Conservation (phyloP, 2,113 vertebrate species). For the Charadrius vociferus region DNA sequence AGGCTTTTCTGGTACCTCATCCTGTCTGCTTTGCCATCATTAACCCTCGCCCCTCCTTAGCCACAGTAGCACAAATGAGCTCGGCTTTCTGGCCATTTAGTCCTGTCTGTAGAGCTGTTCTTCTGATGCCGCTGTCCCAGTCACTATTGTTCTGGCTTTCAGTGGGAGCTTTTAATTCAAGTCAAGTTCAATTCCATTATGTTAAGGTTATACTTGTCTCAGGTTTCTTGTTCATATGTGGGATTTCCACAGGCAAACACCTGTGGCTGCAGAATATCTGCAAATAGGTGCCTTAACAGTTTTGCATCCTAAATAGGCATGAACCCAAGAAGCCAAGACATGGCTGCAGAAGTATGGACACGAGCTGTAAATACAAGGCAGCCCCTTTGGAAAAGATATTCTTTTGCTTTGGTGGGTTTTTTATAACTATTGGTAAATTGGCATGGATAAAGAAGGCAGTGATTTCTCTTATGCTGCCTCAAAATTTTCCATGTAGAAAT, state of each 20-base stretch:
- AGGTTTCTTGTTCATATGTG: not conserved
- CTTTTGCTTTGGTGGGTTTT: not conserved
- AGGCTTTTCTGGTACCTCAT: not conserved
- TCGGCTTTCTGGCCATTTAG: not conserved
- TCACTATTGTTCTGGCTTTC: not conserved
- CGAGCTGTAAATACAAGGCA: not conserved
- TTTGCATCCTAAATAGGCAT: not conserved
- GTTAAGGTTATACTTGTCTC: not conserved
- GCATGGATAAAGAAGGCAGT: not conserved
- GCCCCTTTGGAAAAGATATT: not conserved
- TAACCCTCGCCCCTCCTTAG: not conserved
- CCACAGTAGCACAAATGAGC: not conserved
- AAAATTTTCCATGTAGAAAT: not conserved
- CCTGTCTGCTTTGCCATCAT: not conserved
- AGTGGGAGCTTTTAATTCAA: not conserved
- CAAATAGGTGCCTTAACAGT: not conserved
- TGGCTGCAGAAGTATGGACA: not conserved
- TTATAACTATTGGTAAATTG: not conserved
- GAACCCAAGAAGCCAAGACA: not conserved
- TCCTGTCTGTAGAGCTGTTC: not conserved
- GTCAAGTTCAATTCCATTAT: not conserved
- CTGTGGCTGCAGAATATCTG: not conserved
- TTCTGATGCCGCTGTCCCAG: not conserved
- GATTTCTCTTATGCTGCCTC: not conserved
- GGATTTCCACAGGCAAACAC: not conserved